Base-by-base conservation (phyloP, 1,140 invertebrate species). In the Gonatopus flavifemur region DNA sequence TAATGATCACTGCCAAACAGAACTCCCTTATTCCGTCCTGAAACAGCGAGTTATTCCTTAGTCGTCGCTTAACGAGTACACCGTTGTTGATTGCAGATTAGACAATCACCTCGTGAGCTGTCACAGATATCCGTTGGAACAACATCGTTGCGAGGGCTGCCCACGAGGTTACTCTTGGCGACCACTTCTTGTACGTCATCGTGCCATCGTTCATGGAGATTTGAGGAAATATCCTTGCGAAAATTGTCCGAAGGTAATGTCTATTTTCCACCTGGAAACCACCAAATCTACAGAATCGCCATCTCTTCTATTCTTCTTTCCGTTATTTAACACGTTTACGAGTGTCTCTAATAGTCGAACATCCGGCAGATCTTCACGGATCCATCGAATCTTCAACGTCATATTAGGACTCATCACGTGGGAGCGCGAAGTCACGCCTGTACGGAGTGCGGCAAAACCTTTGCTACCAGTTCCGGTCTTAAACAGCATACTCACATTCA, bases 401-500 rank as follows among this genome's bases (percentile, higher is more conserved):
- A 98, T 82, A 97, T 98, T 70, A 84, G 94, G 62, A 88, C 89
- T 31, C 88, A 93, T 71, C 94, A 97, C 87, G 88, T 90, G 15
- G 94, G 94, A 12, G 93, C 93, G 3, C 83, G 94, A 62, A 90
- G 89, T 64, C 95, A 98, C 84, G 93, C 94, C 44, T 98, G 96
- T 75, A 86, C 89, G 38, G 94, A 98, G 80, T 99, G 96, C 78
- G 96, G 96, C 45, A 99, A 99, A 81, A 97, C 96, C 35, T 99
- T 99, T 77, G 94, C 91, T 8, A 97, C 95, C 18, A 94, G 91
- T 39, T 96, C 93, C 35, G 98, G 98, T 7, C 82, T 99, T 24
- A 99, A 99, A 77, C 98, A 99, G 75, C 98, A 99, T 80, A 96
- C 94, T 19, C 97, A 99, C 79, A 99, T 99, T 54, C 98, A 99